Percentiles rank a stretch among this genome's conserved stretches.
phyloP scores from a whole-genome alignment of 2,113 vertebrate species.

The Delphinus delphis region DNA sequence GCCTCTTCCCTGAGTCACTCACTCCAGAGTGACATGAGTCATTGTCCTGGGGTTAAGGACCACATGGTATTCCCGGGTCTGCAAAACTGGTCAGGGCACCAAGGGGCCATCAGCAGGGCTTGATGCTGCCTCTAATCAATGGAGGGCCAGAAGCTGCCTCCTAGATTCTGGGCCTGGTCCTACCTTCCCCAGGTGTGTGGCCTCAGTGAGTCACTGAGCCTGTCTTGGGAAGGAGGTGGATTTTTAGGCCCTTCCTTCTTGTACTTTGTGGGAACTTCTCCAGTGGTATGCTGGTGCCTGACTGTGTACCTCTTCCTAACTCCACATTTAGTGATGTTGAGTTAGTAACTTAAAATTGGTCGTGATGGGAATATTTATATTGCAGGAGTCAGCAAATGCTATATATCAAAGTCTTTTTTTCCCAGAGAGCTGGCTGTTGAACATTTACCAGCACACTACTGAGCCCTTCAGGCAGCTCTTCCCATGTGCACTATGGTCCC shows the following conservation, averaged over 20 bases:
- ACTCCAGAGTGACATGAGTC: conserved; percentile 28
- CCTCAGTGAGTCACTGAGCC: background rate
- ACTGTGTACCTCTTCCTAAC: background rate
- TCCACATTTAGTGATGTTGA: background rate
- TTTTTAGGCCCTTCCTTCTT: background rate
- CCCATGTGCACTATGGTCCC: no score
- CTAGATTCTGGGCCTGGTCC: background rate
- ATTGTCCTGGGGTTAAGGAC: conserved; percentile 8
- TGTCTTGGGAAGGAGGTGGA: background rate
- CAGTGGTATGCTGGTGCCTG: background rate
- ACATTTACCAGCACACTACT: background rate
- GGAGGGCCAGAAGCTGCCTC: background rate
- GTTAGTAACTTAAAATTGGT: background rate
- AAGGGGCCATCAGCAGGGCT: background rate
- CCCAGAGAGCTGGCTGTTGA: background rate
- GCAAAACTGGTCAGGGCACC: background rate
- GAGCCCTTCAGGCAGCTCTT: background rate
- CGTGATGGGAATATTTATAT: background rate
- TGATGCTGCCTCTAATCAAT: background rate
- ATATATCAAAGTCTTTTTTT: no score
- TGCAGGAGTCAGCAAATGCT: background rate
- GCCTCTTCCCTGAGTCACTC: conserved; percentile 44
- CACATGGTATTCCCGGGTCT: background rate
- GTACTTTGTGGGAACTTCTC: background rate
- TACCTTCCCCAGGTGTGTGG: background rate